Base-by-base conservation (phyloP, 1,140 invertebrate species). In the Apis laboriosa region DNA sequence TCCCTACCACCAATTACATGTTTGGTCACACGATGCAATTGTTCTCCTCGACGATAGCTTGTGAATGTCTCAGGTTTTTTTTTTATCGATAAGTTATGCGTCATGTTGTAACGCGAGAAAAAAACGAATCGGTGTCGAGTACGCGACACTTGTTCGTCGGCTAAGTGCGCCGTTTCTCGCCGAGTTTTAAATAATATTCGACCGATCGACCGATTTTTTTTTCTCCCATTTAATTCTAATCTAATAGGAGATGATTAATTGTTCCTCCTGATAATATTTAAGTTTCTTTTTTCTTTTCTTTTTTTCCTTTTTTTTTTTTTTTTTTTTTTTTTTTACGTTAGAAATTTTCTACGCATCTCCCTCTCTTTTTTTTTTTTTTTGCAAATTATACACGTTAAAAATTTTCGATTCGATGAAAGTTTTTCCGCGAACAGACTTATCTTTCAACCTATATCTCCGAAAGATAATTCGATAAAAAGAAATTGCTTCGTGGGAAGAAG, bases 51-150 rank as follows among this genome's bases (percentile, higher is more conserved):
- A 7, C 66, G 67, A 75, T 56, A 58, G 76, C 83, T 60, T 75
- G 49, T 77, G 34, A n/a, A 73, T 58, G 74, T 64, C 76, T 86
- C 85, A 72, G 71, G 81, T 86, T 77, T 86, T 86, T 55, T 61
- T 86, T 86, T 55, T 61, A 64, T 82, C 74, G 79, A 82, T 77
- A 67, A 72, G n/a, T 61, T 61, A 74, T 68, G 63, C 56, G 15
- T 77, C 17, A 51, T 15, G 43, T 58, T 86, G 85, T 68, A 86
- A 86, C 63, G n/a, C 53, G 79, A 86, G 85, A 70, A 82, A 15
- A 28, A 60, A 73, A 64, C 11, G 51, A 80, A 49, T 2, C 15
- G 79, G 60, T 67, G 67, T 80, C 77, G 60, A 72, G 73, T 70
- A 19, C 49, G 53, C 56, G 61, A 2, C 34, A 24, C 8, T 49